Base-by-base conservation (phyloP, 1,140 invertebrate species). In the Drosophila ambigua region DNA sequence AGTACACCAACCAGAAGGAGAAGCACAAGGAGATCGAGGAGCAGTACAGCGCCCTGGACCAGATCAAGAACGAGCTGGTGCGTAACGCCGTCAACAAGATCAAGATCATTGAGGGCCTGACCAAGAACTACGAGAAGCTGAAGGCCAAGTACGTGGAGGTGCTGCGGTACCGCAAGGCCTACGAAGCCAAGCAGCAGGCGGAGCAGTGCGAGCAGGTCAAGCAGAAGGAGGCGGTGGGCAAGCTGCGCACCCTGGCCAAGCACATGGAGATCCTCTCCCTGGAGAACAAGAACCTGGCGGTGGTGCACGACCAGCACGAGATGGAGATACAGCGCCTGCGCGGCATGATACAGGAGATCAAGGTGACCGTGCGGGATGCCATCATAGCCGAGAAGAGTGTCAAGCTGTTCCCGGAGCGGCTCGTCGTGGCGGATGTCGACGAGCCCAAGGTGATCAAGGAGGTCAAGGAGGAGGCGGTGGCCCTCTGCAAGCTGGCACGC, bases 281-380 rank as follows among this genome's bases (percentile, higher is more conserved):
- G 24, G 93, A 93, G 20, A 93, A 93, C 63, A 92, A 92, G 43
- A 89, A 93, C 58, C 75, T 94, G 2, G 79, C 88, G 2, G 82
- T 92, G 0, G 92, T 94, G 35, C 90, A 94, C 8, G 77, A 92
- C 3, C 92, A 93, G 53, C 91, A 94, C 50, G 92, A 92, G 41
- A 81, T 91, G 45, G 93, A 95, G 85, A 93, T 94, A 23, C 52
- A 92, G 2, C 93, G 93, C 44, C 68, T 95, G 5, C 93, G 92
- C 2, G 91, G 92, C 43, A 92, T 95, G 61, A 89, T 96, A 16
- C 92, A 93, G 64, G 93, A 94, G 80, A 94, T 95, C 2, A 94
- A 93, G 43, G 80, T 89, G 16, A 93, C 94, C 24, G 93, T 96
- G 6, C 91, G 93, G 58, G 92, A 94, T 60, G 94, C 94, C 39